A percentile compares a stretch with the other conserved stretches of the same genome.
These are phyloP conservation scores for Mirza zaza DNA, from an alignment of 2,113 vertebrate species.

Conservation along the genomic window DNA sequence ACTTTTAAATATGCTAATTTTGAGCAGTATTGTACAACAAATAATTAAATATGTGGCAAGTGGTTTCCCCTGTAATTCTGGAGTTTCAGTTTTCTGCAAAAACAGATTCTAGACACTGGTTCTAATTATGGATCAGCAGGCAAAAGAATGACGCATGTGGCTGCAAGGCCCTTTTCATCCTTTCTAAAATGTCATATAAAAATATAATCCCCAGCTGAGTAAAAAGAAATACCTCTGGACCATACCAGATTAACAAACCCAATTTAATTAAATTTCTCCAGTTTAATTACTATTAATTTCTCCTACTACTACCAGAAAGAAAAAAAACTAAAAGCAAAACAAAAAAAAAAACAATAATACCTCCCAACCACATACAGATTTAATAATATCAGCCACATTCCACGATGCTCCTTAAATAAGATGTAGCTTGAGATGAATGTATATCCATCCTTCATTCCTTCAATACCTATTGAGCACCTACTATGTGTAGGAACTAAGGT, in stretches of 20 bases:
- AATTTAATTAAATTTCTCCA: conserved; percentile 44
- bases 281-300: conserved; percentile 24
- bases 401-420: background rate
- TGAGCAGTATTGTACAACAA: background rate
- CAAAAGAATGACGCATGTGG: background rate
- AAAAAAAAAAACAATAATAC: background rate
- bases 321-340: conserved; percentile 51
- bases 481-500: background rate
- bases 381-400: background rate
- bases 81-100: background rate
- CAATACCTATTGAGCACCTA: background rate
- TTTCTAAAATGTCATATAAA: conserved; percentile 42
- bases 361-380: background rate
- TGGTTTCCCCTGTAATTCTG: background rate
- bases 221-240: conserved; percentile 38
- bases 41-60: conserved; percentile 26
- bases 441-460: background rate
- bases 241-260: conserved; percentile 19
- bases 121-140: conserved; percentile 26
- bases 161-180: background rate
- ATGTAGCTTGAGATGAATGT: background rate
- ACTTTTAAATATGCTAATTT: conserved; percentile 18
- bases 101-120: background rate
- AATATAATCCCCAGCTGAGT: conserved; percentile 30
- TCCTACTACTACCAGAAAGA: conserved; percentile 5